Conservation (phyloP, 2,113 vertebrate genomes). For the Psilopsiagon aymara region DNA sequence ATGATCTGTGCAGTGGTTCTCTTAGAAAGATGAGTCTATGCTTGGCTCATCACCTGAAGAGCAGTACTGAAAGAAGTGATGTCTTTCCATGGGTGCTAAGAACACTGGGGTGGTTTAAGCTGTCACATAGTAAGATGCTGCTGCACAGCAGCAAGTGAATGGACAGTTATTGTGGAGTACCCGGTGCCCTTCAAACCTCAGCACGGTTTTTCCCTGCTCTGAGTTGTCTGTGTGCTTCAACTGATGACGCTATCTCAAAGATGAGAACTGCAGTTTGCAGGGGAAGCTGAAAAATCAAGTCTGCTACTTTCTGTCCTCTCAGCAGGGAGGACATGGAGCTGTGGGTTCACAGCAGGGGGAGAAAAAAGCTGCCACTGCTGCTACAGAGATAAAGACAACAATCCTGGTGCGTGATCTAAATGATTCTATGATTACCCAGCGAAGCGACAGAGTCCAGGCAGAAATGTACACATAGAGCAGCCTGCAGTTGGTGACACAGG, state of each 20-base stretch:
- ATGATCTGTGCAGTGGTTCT: background rate
- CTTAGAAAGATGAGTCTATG: background rate
- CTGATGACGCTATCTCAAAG: background rate
- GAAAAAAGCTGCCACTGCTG: background rate
- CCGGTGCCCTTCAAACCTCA: background rate
- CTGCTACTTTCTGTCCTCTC: background rate
- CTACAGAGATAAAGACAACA: background rate
- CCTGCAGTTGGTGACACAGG: background rate
- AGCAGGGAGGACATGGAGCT: background rate
- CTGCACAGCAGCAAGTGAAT: background rate
- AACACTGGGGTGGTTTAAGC: background rate
- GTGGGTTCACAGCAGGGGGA: background rate
- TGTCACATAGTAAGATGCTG: background rate
- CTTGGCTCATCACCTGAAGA: background rate
- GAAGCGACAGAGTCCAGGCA: background rate
- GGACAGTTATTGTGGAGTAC: background rate
- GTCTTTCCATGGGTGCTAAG: background rate
- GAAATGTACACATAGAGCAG: background rate
- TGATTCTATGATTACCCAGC: background rate
- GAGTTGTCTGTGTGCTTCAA: background rate
- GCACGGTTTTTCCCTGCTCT: background rate
- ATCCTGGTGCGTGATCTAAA: background rate
- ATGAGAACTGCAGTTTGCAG: background rate
- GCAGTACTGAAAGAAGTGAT: background rate
- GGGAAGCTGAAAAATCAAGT: background rate